Evolutionary conservation across 1,140 invertebrate genomes (phyloP).

Genomic region (Archegozetes longisetosus): DNA sequence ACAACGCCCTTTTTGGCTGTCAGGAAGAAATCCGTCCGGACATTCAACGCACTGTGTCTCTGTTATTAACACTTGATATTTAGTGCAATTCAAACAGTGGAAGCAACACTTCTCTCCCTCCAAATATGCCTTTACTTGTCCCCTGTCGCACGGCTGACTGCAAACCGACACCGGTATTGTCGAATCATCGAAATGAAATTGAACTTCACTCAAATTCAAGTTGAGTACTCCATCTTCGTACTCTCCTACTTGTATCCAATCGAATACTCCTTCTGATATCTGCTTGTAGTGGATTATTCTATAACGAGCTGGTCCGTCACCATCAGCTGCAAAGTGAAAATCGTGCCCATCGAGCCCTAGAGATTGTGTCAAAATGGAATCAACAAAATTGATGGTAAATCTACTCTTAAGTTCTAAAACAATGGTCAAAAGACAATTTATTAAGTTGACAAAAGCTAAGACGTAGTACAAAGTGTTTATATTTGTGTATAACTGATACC

Average conservation of each 20-base stretch:
- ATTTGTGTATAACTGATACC: too few species aligned
- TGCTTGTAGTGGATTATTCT: slow-evolving; percentile 91
- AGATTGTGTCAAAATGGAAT: background rate
- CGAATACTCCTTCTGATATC: slow-evolving; percentile 39
- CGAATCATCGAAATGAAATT: slow-evolving; percentile 39
- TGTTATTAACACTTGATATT: slow-evolving; percentile 66
- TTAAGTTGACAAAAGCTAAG: too few species aligned
- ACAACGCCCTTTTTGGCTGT: slow-evolving; percentile 51
- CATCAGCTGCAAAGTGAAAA: slow-evolving; percentile 63
- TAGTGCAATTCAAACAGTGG: slow-evolving; percentile 85
- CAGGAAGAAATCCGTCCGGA: slow-evolving; percentile 58
- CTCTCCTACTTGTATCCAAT: slow-evolving; percentile 42
- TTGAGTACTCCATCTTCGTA: slow-evolving; percentile 57
- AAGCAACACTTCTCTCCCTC: slow-evolving; percentile 86
- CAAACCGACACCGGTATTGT: slow-evolving; percentile 72
- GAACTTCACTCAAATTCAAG: slow-evolving; percentile 44
- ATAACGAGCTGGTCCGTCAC: slow-evolving; percentile 81
- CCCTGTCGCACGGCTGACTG: slow-evolving; percentile 71
- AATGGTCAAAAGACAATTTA: too few species aligned
- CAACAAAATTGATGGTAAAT: too few species aligned
- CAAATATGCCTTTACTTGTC: slow-evolving; percentile 77
- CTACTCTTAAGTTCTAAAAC: too few species aligned
- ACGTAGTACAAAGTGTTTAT: too few species aligned
- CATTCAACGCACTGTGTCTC: slow-evolving; percentile 70
- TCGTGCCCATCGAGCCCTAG: slow-evolving; percentile 65